These are phyloP conservation scores for Ophiothrix spiculata DNA, from an alignment of 35 echinoderm and acorn worm genomes.

Conservation along the genomic window DNA sequence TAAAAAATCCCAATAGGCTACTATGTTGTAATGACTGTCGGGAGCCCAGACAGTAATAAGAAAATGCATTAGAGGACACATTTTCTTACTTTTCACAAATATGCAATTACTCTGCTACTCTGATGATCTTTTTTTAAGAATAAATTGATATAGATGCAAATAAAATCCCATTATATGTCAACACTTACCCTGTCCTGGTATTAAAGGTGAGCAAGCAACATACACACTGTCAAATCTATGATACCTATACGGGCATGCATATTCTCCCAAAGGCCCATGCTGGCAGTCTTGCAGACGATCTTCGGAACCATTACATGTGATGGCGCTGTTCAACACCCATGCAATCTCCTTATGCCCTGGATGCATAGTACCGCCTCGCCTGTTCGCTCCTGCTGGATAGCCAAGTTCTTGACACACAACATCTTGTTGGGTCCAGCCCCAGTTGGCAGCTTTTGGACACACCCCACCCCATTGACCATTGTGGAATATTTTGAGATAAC, in stretches of 20 bases:
- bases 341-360: background rate
- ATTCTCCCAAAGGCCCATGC: background rate
- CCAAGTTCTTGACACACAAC: background rate
- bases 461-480: background rate
- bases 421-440: background rate
- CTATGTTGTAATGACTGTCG: too few species aligned
- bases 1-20: too few species aligned
- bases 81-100: too few species aligned
- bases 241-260: background rate
- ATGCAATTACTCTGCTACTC: too few species aligned
- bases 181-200: background rate
- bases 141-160: too few species aligned
- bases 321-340: background rate
- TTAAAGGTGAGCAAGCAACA: background rate
- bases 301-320: background rate
- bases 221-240: constrained; percentile 6
- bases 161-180: too few species aligned
- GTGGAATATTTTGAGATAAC: background rate
- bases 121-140: too few species aligned
- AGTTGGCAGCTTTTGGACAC: background rate
- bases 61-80: too few species aligned
- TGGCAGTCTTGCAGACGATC: background rate
- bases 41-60: too few species aligned
- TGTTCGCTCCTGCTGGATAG: background rate
- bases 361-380: background rate